Evolutionary conservation across 2,888 invertebrate species (phyloP).

Genomic region (Caenorhabditis sinica): DNA sequence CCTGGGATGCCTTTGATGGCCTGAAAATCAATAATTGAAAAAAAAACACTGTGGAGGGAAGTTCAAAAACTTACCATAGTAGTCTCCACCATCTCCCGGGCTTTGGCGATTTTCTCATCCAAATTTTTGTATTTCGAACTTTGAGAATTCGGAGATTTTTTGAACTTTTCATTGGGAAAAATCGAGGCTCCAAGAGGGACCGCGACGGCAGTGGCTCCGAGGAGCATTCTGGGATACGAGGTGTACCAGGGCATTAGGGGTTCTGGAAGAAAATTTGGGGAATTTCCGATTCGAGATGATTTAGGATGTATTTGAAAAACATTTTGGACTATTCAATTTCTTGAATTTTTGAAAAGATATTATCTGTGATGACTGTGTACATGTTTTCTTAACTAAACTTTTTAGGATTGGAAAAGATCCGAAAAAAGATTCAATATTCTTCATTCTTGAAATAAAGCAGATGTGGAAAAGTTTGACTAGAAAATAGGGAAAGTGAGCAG

Average conservation of each 20-base stretch:
- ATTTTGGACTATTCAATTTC: not conserved
- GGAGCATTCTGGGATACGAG: constrained; percentile 13
- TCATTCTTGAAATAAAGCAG: not conserved
- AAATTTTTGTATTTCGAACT: not conserved
- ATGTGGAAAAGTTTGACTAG: no score
- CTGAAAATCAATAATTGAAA: constrained; percentile 74
- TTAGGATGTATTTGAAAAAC: not conserved
- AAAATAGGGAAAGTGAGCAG: no score
- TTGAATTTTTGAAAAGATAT: not conserved
- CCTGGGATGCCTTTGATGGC: constrained; percentile 84
- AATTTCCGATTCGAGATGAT: no score
- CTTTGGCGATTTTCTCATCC: constrained; percentile 26
- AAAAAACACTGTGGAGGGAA: not conserved
- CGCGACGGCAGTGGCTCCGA: constrained; percentile 18
- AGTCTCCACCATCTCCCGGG: constrained; percentile 26
- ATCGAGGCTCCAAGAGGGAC: not conserved
- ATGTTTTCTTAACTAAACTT: no score
- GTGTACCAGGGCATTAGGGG: constrained; percentile 18
- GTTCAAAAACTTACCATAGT: constrained; percentile 42
- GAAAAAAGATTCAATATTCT: not conserved
- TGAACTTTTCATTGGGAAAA: not conserved
- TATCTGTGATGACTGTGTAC: no score
- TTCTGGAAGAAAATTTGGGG: constrained; percentile 5
- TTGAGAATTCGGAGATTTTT: not conserved
- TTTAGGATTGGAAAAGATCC: not conserved